A percentile compares a stretch with the other conserved stretches of the same genome.
phyloP scores from a whole-genome alignment of 1,140 invertebrate genomes.

The Meloidogyne hapla region DNA sequence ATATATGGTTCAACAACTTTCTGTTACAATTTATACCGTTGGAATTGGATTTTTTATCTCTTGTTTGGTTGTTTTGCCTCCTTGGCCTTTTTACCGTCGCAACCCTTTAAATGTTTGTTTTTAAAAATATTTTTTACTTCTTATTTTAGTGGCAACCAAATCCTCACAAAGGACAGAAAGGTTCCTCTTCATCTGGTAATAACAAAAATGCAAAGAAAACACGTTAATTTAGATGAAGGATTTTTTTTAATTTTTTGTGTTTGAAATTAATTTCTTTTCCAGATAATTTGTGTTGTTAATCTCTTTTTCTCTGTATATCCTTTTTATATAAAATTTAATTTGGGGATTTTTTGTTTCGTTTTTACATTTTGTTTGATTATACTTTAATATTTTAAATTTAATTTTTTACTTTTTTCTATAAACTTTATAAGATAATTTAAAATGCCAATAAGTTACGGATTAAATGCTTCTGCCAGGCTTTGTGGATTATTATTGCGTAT shows the following conservation, averaged over 20 bases:
- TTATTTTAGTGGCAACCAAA: constrained; percentile 47
- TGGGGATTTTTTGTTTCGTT: not conserved
- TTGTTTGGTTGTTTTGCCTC: constrained; percentile 49
- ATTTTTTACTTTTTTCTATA: not conserved
- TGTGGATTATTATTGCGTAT: not conserved
- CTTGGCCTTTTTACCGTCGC: constrained; percentile 52
- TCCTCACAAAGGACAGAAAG: constrained; percentile 9
- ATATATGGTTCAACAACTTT: constrained; percentile 45
- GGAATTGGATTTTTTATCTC: constrained; percentile 44
- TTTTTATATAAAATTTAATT: not conserved
- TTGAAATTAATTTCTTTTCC: constrained; percentile 3
- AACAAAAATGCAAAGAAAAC: constrained; percentile 39
- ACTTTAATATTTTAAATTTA: not conserved
- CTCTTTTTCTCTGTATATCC: not conserved
- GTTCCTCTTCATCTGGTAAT: constrained; percentile 6
- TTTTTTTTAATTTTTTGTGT: not conserved
- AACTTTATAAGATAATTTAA: not conserved
- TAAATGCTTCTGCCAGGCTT: not conserved
- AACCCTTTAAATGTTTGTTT: constrained; percentile 43
- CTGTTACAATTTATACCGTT: constrained; percentile 44
- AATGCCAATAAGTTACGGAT: not conserved
- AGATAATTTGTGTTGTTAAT: constrained; percentile 18
- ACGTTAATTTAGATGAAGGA: constrained; percentile 21
- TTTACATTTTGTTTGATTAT: not conserved
- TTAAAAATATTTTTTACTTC: not conserved